These are phyloP conservation scores for Heliconius ethilla DNA, from an alignment of 2,888 invertebrate species.

Conservation along the genomic window DNA sequence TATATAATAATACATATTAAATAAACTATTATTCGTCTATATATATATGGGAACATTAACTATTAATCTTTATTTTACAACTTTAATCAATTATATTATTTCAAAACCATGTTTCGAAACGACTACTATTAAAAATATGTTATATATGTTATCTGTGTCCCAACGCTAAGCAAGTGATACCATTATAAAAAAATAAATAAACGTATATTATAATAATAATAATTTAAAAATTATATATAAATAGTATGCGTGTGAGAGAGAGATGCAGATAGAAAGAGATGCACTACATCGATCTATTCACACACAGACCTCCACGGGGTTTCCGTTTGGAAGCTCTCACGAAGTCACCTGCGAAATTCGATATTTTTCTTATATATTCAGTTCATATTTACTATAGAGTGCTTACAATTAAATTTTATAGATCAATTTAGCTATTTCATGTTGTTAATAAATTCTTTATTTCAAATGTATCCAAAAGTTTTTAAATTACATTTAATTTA, in stretches of 20 bases:
- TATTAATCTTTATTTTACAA: conserved; percentile 5
- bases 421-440: background rate
- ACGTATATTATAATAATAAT: conserved; percentile 24
- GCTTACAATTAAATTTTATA: background rate
- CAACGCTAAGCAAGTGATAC: conserved; percentile 35
- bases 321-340: conserved; percentile 75
- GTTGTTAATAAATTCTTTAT: too few relatives aligned
- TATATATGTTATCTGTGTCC: conserved; percentile 29
- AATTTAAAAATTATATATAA: conserved; percentile 43
- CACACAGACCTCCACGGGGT: conserved; percentile 75
- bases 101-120: conserved; percentile 1
- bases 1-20: conserved; percentile 22
- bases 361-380: conserved; percentile 47
- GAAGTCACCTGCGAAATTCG: conserved; percentile 81
- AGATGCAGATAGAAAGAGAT: conserved; percentile 72
- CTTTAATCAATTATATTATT: background rate
- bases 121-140: conserved; percentile 13
- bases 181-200: conserved; percentile 25
- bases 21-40: background rate
- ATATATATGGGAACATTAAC: conserved; percentile 6
- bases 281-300: conserved; percentile 80
- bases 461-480: background rate
- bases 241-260: conserved; percentile 74
- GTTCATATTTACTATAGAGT: conserved; percentile 21
- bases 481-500: background rate